Base-by-base conservation (phyloP, 2,888 invertebrate species). In the Xestia ashworthii region DNA sequence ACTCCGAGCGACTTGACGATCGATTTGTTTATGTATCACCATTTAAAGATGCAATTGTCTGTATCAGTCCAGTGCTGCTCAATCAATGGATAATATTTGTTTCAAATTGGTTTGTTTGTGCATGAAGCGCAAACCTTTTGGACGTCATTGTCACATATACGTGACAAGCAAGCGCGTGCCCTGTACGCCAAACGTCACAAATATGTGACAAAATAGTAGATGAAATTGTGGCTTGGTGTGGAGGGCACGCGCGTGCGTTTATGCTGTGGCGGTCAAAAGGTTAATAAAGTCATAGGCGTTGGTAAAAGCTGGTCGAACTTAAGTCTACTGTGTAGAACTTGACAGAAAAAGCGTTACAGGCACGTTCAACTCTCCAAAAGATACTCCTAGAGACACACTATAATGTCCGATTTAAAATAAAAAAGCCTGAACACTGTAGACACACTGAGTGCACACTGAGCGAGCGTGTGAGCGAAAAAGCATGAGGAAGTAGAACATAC, bases 41-140 rank as follows among this genome's bases (percentile, higher is more conserved):
- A 50, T 80, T 64, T 81, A 81, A 71, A 58, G 66, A 81, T 81
- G 60, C 71, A 68, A 71, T 81, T 48, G 41, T 50, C 19, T 58
- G n/a, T 32, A 62, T 48, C 58, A 55, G 22, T 48, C 46, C 2
- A 44, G 22, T 58, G 4, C 60, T 71, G 8, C 53, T 67, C 46
- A 25, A 71, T 83, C 58, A 83, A 48, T 48, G 50, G 41, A 69
- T 25, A 66, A 25, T 14, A 46, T 22, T 74, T 12, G 25, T 64
- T 48, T 76, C 41, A 32, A 82, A 66, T 14, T 66, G 25, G 14
- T n/a, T 65, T 44, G 44, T 65, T 65, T 44, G n/a, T 14, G 65
- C 44, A 41, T n/a, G n/a, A n/a, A 60, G 60, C 60, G 9, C 2
- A 19, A 9, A 32, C 32, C n/a, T n/a, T n/a, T n/a, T n/a, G n/a